Evolutionary conservation across 2,113 vertebrate species (phyloP).

Genomic region (Toxostoma redivivum): DNA sequence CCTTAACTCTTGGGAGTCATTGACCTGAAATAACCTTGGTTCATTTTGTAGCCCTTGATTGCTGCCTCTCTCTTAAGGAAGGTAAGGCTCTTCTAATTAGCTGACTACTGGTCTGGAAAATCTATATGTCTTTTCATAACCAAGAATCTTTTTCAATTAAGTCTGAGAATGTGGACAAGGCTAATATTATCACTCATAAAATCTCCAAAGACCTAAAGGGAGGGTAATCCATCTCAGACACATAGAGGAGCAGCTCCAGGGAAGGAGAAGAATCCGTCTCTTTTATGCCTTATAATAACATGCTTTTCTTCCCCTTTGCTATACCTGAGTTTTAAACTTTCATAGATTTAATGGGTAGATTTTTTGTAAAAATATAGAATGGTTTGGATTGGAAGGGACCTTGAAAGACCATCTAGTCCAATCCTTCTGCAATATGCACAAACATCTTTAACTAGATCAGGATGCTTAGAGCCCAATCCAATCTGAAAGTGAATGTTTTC

Average conservation of each 20-base stretch:
- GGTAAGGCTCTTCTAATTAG: neutral
- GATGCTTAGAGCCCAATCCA: neutral
- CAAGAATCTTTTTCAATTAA: neutral
- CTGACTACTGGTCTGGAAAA: slow-evolving; percentile 12
- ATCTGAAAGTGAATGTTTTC: neutral
- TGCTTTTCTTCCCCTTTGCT: neutral
- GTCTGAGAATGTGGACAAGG: neutral
- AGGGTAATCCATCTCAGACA: neutral
- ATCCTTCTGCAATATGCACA: accelerated
- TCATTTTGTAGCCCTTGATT: neutral
- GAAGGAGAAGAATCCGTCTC: neutral
- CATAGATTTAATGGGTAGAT: neutral
- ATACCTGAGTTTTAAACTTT: neutral
- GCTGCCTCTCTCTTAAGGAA: neutral
- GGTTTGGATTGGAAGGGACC: neutral
- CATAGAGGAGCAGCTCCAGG: neutral
- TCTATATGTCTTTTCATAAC: neutral
- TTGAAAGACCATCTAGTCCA: neutral
- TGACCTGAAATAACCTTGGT: slow-evolving; percentile 4
- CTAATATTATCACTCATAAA: neutral
- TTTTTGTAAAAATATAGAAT: neutral
- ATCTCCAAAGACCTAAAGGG: neutral
- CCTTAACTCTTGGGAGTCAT: neutral
- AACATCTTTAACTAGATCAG: neutral
- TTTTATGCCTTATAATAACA: neutral